Conservation (phyloP, 1,140 invertebrate genomes). For the Himalopsyche phryganea region DNA sequence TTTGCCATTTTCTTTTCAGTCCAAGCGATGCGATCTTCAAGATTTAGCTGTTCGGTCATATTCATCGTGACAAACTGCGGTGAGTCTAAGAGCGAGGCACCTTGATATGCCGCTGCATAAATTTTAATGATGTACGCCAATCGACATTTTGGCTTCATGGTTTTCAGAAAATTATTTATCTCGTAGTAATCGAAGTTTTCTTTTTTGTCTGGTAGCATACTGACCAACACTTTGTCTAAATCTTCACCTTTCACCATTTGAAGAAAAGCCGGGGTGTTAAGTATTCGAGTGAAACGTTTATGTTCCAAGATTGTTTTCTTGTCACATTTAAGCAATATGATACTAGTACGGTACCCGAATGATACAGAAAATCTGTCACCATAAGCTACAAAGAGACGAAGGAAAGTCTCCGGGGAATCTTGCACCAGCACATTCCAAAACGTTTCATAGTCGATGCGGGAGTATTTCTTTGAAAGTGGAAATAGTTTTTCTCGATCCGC, state of each 20-base stretch:
- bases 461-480: neutral
- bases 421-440: neutral
- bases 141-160: constrained; percentile 11
- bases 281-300: neutral
- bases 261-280: constrained; percentile 10
- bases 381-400: constrained; percentile 2
- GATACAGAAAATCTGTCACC: neutral
- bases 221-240: constrained; percentile 11
- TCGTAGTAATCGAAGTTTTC: constrained; percentile 6
- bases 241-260: constrained; percentile 20
- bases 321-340: constrained; percentile 5
- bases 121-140: constrained; percentile 18
- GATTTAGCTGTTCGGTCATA: constrained; percentile 4
- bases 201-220: neutral
- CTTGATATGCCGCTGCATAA: constrained; percentile 16
- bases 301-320: constrained; percentile 8
- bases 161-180: neutral
- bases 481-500: neutral
- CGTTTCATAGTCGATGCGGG: neutral
- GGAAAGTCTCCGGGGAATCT: constrained; percentile 12
- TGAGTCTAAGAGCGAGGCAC: constrained; percentile 5
- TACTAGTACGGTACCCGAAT: constrained; percentile 12
- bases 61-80: constrained; percentile 5
- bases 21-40: constrained; percentile 11
- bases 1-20: constrained; percentile 12